phyloP scores from a whole-genome alignment of 92 coral and sea anemone species.

The Epizoanthus rinbou region DNA sequence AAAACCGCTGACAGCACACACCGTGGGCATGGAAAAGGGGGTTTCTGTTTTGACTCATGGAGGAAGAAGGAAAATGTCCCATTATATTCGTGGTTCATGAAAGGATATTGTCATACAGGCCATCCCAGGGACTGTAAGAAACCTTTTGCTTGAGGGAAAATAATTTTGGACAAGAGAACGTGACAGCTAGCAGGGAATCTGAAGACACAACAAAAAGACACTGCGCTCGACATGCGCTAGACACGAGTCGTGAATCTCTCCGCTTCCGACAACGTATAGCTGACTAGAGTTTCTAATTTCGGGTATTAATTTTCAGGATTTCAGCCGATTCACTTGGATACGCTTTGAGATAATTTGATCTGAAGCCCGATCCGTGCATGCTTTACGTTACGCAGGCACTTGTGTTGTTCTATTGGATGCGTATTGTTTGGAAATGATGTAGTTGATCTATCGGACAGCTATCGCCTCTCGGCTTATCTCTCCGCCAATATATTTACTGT shows the following conservation, averaged over 20 bases:
- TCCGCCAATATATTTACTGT: neutral
- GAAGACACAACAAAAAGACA: neutral
- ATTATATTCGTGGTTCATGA: neutral
- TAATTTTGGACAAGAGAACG: slow-evolving; percentile 1
- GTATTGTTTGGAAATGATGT: no score
- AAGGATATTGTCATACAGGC: slow-evolving; percentile 11
- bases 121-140: slow-evolving; percentile 2
- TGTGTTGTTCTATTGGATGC: slow-evolving; percentile 27
- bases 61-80: slow-evolving; percentile 23
- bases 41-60: neutral
- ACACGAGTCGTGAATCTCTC: slow-evolving; percentile 4
- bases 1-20: neutral
- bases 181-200: neutral
- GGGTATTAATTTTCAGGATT: neutral
- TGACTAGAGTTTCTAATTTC: neutral
- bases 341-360: neutral
- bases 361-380: slow-evolving; percentile 4
- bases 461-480: neutral
- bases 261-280: neutral
- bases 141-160: neutral
- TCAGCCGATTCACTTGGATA: slow-evolving; percentile 2
- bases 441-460: no score
- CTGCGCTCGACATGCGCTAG: neutral
- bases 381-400: neutral
- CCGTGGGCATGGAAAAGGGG: slow-evolving; percentile 1